Evolutionary conservation across 2,888 invertebrate genomes (phyloP).

Genomic region (Cerceris ruficornis): DNA sequence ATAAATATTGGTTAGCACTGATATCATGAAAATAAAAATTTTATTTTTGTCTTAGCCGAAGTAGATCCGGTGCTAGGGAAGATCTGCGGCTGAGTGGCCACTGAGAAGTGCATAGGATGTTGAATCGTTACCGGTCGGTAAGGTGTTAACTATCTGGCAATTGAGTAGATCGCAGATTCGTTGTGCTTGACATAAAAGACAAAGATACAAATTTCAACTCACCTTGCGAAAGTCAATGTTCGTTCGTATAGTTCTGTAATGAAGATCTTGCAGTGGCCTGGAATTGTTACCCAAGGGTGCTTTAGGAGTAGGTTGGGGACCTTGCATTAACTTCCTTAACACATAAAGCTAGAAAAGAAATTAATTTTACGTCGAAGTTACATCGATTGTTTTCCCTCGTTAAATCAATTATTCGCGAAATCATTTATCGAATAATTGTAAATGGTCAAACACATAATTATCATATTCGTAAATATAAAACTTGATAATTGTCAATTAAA

Average conservation of each 20-base stretch:
- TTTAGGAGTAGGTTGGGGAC: conserved; percentile 92
- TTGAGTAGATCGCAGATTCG: no score
- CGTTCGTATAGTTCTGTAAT: conserved; percentile 96
- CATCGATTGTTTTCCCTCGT: neutral
- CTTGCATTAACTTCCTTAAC: conserved; percentile 94
- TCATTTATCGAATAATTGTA: neutral
- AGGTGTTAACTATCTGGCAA: neutral
- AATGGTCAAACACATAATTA: neutral
- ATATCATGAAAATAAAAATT: no score
- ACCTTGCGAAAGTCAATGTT: conserved; percentile 96
- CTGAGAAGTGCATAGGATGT: no score
- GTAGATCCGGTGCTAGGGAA: no score
- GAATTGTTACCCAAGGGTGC: conserved; percentile 97
- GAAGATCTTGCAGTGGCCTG: conserved; percentile 94
- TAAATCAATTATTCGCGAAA: neutral
- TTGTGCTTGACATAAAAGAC: neutral
- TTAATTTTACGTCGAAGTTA: conserved; percentile 37
- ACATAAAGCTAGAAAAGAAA: conserved; percentile 88
- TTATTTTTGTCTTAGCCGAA: no score
- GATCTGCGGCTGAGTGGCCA: no score
- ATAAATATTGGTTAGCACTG: no score
- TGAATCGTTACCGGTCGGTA: neutral
- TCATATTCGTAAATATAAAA: neutral
- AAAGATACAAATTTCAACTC: conserved; percentile 39
- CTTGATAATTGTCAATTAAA: no score